phyloP scores from a whole-genome alignment of 2,113 vertebrate genomes.

The Trichomycterus rosablanca region DNA sequence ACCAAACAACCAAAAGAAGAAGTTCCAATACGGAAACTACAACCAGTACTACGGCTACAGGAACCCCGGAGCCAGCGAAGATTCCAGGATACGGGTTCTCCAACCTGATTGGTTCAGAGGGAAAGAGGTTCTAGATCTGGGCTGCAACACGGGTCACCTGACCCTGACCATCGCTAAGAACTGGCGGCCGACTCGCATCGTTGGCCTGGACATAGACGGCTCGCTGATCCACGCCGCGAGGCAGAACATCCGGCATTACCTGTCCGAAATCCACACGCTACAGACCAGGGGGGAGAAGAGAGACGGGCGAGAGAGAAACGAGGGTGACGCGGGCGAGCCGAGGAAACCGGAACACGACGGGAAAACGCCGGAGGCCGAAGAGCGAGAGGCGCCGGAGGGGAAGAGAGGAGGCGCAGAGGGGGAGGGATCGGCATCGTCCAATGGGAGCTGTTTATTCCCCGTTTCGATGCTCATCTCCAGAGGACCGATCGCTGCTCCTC shows the following conservation, averaged over 20 bases:
- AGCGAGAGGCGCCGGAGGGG: neutral
- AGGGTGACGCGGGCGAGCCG: slow-evolving; percentile 10
- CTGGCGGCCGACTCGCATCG: slow-evolving; percentile 71
- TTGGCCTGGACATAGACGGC: slow-evolving; percentile 84
- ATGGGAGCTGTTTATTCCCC: slow-evolving; percentile 67
- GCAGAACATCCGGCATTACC: slow-evolving; percentile 87
- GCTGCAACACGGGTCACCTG: slow-evolving; percentile 86
- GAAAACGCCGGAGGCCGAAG: neutral
- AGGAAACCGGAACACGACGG: slow-evolving; percentile 34
- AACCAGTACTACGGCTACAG: slow-evolving; percentile 91
- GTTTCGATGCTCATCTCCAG: slow-evolving; percentile 77
- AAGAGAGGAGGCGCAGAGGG: neutral
- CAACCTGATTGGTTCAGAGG: slow-evolving; percentile 83
- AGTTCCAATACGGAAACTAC: slow-evolving; percentile 89
- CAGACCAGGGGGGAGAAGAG: slow-evolving; percentile 48
- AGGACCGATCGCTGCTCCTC: slow-evolving; percentile 84
- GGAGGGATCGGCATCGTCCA: slow-evolving; percentile 32
- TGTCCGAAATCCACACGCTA: slow-evolving; percentile 73
- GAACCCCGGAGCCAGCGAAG: slow-evolving; percentile 78
- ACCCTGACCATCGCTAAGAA: slow-evolving; percentile 83
- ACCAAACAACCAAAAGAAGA: slow-evolving; percentile 52
- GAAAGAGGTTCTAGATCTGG: slow-evolving; percentile 81
- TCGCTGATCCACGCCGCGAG: slow-evolving; percentile 76
- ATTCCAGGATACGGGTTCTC: slow-evolving; percentile 71
- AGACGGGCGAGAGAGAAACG: neutral